These are phyloP conservation scores for Ladona fulva DNA, from an alignment of 1,140 invertebrate species.

Conservation along the genomic window DNA sequence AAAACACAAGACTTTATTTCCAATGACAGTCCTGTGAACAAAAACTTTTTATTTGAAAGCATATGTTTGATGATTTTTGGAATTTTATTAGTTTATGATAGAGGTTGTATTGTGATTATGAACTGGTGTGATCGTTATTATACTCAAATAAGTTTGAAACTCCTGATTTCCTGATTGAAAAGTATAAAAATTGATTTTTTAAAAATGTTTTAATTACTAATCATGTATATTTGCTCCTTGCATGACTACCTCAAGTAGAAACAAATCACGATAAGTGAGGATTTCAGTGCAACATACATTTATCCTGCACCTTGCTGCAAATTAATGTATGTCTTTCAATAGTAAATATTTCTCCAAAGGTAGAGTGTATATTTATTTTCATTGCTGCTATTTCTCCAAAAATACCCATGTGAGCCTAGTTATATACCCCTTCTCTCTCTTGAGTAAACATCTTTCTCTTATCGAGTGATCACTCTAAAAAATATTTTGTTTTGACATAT, in stretches of 20 bases:
- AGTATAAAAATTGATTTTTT: neutral
- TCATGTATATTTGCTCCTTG: constrained; percentile 9
- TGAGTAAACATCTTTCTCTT: neutral
- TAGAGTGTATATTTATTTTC: constrained; percentile 10
- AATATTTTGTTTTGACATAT: neutral
- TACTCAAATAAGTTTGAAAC: neutral
- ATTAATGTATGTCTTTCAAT: constrained; percentile 8
- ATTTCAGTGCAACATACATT: constrained; percentile 4
- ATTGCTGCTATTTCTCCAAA: neutral
- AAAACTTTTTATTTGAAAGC: neutral
- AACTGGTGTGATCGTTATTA: constrained; percentile 5
- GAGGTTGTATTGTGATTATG: constrained; percentile 7
- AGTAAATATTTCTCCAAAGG: constrained; percentile 10
- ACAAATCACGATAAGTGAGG: neutral
- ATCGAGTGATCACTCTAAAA: neutral
- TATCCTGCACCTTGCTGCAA: neutral
- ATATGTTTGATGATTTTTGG: neutral
- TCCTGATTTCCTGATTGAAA: constrained; percentile 9
- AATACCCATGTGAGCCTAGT: neutral
- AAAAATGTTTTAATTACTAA: constrained; percentile 6
- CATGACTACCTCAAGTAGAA: constrained; percentile 9
- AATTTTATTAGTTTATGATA: neutral
- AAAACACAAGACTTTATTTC: too few relatives aligned
- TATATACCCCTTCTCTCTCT: neutral
- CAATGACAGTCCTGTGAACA: neutral